Conservation (phyloP, 2,888 invertebrate genomes). For the Monopis laevigella region DNA sequence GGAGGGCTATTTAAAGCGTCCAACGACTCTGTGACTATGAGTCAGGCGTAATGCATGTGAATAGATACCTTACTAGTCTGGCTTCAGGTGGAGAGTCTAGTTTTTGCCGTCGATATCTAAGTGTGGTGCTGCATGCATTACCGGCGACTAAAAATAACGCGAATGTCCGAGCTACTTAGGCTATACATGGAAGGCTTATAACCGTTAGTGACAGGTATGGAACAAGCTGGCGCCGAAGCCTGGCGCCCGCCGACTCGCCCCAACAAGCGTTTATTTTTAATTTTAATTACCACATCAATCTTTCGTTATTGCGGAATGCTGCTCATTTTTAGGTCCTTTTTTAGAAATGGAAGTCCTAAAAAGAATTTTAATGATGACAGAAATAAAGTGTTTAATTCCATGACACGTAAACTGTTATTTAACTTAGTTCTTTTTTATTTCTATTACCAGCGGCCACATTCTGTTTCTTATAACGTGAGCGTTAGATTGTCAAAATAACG, state of each 20-base stretch:
- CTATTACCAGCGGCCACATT: too few relatives aligned
- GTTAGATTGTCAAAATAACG: too few relatives aligned
- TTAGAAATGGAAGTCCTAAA: too few relatives aligned
- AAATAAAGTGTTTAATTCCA: too few relatives aligned
- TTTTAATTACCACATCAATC: constrained; percentile 6
- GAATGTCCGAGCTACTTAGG: constrained; percentile 33
- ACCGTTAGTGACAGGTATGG: constrained; percentile 44
- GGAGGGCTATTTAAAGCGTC: constrained; percentile 7
- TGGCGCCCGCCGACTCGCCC: constrained; percentile 18
- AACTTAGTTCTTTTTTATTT: too few relatives aligned
- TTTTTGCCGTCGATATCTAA: constrained; percentile 8
- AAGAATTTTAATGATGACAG: too few relatives aligned
- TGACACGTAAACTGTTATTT: too few relatives aligned
- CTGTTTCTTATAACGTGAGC: too few relatives aligned
- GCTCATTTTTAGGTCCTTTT: too few relatives aligned
- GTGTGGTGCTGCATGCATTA: neutral
- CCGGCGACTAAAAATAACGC: constrained; percentile 39
- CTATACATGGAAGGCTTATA: constrained; percentile 41
- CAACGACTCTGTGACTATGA: neutral
- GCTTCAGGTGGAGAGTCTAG: constrained; percentile 2
- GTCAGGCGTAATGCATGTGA: constrained; percentile 3
- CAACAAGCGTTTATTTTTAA: neutral
- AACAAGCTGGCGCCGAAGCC: constrained; percentile 32
- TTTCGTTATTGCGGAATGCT: neutral
- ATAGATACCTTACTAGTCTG: constrained; percentile 7